Evolutionary conservation across 2,888 invertebrate genomes (phyloP), one percentile per base, ranked within the genome.

Genomic region (Polia nebulosa): DNA sequence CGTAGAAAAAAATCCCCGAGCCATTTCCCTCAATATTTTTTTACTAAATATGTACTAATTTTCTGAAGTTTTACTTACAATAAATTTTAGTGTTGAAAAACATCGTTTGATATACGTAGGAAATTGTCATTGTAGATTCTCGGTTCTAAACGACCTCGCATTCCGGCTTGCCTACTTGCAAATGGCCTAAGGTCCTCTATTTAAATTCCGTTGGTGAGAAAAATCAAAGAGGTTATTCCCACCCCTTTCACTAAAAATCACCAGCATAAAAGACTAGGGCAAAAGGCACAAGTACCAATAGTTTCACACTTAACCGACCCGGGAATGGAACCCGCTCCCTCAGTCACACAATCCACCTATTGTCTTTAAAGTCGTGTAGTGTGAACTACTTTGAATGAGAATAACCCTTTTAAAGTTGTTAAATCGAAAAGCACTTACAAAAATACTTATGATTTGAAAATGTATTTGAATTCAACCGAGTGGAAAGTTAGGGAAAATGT

Each of bases 341-440:
- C 56, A 8, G 36, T 41, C 41, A 52, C 34, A 63, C 59, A 64
- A 53, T 67, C 56, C 64, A 25, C 32, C 72, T 67, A 57, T 79
- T 78, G 73, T 79, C 63, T 76, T 61, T 1, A 45, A 52, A 66
- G 22, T 29, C n/a, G 27, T 73, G 29, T 63, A 80, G 79, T 78
- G 76, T 71, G 76, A 79, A 79, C 29, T 20, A 58, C 55, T 39
- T 55, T 62, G 13, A 62, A 69, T 62, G 8, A n/a, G 15, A 13
- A 11, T 27, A 56, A 63, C 68, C 60, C 45, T 59, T 73, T 71
- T n/a, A 3, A 17, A 68, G 34, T 57, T 44, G 9, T 64, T 56
- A 36, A 62, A 70, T 45, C 20, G 45, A 13, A 51, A 57, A 59
- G 51, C 56, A 44, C 44, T 41, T 11, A n/a, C n/a, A 44, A 34